Conservation (phyloP, 2,888 invertebrate genomes). For the Eledona agricola region DNA sequence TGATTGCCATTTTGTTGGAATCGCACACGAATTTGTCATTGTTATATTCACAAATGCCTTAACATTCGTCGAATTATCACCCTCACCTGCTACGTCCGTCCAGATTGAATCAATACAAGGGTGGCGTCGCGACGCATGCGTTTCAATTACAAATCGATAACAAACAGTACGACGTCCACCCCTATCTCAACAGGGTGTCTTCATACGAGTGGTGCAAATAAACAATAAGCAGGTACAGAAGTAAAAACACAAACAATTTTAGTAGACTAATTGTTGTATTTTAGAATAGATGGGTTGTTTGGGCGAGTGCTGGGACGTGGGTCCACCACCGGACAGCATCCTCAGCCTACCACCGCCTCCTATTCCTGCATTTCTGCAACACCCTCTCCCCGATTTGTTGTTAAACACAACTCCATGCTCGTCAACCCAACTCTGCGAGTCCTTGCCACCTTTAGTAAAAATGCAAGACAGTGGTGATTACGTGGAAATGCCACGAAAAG, state of each 20-base stretch:
- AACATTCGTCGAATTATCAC: conserved; percentile 33
- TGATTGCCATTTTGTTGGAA: no score
- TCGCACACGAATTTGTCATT: background rate
- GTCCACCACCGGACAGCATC: conserved; percentile 84
- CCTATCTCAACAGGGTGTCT: conserved; percentile 50
- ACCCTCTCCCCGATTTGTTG: conserved; percentile 59
- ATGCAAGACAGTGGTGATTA: conserved; percentile 67
- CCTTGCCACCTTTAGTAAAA: conserved; percentile 59
- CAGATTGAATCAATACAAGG: conserved; percentile 48
- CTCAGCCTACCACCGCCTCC: conserved; percentile 87
- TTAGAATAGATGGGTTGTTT: conserved; percentile 65
- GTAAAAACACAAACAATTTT: background rate
- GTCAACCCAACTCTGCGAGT: conserved; percentile 71
- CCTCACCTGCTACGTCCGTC: conserved; percentile 33
- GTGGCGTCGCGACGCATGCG: conserved; percentile 55
- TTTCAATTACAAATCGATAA: conserved; percentile 51
- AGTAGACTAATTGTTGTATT: conserved; percentile 4
- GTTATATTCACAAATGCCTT: conserved; percentile 5
- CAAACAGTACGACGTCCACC: conserved; percentile 50
- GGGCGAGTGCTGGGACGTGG: conserved; percentile 70
- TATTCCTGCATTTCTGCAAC: conserved; percentile 77
- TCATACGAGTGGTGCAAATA: conserved; percentile 43
- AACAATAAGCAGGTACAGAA: conserved; percentile 40
- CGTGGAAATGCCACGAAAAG: conserved; percentile 81
- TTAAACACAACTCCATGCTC: conserved; percentile 71